These are phyloP conservation scores for Aythya baeri DNA, from an alignment of 2,113 vertebrate genomes.

Conservation along the genomic window DNA sequence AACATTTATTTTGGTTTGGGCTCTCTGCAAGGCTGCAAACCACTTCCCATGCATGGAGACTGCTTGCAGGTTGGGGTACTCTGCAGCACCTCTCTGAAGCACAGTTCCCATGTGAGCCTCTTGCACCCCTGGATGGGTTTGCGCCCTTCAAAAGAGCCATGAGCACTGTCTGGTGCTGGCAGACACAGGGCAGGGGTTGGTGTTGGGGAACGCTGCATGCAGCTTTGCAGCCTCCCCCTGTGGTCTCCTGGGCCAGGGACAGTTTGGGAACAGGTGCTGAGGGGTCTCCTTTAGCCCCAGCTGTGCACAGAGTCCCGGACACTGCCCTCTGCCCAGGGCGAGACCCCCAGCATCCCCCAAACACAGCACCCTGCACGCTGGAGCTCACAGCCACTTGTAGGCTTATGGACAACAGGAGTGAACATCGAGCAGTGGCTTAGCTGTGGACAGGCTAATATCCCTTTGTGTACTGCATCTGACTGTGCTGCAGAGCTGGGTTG, in stretches of 20 bases:
- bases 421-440: not conserved
- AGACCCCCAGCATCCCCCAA: not conserved
- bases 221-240: not conserved
- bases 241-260: not conserved
- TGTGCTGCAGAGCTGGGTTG: not conserved
- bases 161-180: not conserved
- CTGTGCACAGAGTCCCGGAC: accelerated
- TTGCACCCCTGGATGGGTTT: not conserved
- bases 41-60: not conserved
- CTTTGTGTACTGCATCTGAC: not conserved
- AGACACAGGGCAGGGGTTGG: not conserved
- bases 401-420: accelerated
- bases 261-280: not conserved
- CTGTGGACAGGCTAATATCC: not conserved
- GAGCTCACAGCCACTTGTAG: accelerated
- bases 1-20: not conserved
- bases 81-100: not conserved
- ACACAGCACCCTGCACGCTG: not conserved
- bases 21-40: not conserved
- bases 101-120: not conserved
- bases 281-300: not conserved
- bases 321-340: not conserved
- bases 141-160: not conserved
- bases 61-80: not conserved
- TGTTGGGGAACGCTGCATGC: accelerated